Percentiles rank a stretch among this genome's conserved stretches.
Evolutionary conservation across 2,888 invertebrate species (phyloP).

Genomic region (Tenthredo distinguenda): DNA sequence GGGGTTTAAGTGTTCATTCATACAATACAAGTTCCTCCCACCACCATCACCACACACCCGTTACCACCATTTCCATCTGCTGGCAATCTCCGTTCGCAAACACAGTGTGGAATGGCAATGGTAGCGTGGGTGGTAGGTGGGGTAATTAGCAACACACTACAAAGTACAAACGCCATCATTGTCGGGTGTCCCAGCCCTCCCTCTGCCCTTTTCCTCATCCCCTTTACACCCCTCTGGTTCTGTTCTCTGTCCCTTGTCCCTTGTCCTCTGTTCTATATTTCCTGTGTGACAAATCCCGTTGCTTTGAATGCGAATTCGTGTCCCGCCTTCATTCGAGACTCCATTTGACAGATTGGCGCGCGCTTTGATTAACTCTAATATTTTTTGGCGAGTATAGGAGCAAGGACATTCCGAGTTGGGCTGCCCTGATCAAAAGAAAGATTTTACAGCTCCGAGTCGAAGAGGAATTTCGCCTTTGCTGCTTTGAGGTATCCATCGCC

Average conservation of each 20-base stretch:
- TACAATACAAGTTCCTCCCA: neutral
- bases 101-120: slow-evolving; percentile 31
- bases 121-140: slow-evolving; percentile 58
- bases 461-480: neutral
- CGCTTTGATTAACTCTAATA: slow-evolving; percentile 48
- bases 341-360: slow-evolving; percentile 51
- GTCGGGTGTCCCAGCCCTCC: slow-evolving; percentile 54
- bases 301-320: slow-evolving; percentile 59
- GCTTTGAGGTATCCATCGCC: slow-evolving; percentile 18
- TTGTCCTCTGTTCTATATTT: slow-evolving; percentile 59
- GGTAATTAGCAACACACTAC: slow-evolving; percentile 70
- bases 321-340: slow-evolving; percentile 36
- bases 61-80: slow-evolving; percentile 41
- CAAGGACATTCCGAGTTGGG: slow-evolving; percentile 25
- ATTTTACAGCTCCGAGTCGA: slow-evolving; percentile 27
- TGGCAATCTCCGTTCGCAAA: slow-evolving; percentile 44
- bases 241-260: slow-evolving; percentile 48
- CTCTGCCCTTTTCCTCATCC: neutral
- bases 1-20: neutral
- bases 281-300: slow-evolving; percentile 66
- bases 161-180: slow-evolving; percentile 68
- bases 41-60: neutral
- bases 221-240: slow-evolving; percentile 20
- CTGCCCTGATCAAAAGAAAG: slow-evolving; percentile 33
- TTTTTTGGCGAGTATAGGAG: slow-evolving; percentile 25